A percentile compares a stretch with the other conserved stretches of the same genome.
These are phyloP conservation scores for Charadrius vociferus DNA, from an alignment of 2,113 vertebrate genomes.

Conservation along the genomic window DNA sequence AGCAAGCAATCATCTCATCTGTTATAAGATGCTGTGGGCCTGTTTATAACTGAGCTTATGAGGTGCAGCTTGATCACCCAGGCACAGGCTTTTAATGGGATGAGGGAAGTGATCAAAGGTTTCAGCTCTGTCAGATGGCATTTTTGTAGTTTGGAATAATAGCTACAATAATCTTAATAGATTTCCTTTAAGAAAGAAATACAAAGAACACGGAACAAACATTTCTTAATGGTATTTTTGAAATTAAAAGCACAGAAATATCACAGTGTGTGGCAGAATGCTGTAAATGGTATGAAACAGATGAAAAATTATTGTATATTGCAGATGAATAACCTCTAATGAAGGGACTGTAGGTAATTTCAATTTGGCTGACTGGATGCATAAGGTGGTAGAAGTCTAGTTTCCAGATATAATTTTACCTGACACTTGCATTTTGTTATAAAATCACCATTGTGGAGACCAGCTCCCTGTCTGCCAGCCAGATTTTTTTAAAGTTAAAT, in stretches of 20 bases:
- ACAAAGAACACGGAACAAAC: neutral
- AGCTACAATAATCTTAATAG: neutral
- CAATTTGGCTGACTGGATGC: neutral
- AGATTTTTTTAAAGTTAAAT: constrained; percentile 60
- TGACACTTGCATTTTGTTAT: constrained; percentile 54
- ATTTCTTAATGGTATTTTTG: neutral
- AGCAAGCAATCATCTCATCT: neutral
- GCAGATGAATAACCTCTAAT: constrained; percentile 7
- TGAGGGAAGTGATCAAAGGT: neutral
- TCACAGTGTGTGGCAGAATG: neutral
- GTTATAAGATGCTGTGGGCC: neutral
- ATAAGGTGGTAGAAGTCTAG: neutral
- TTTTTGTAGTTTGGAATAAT: neutral
- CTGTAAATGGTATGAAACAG: neutral
- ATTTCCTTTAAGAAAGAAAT: neutral
- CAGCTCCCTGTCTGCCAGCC: constrained; percentile 34
- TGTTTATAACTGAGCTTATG: neutral
- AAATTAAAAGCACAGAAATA: neutral
- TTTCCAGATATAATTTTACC: constrained; percentile 46
- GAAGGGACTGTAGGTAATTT: neutral
- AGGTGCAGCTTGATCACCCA: neutral
- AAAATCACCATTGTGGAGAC: constrained; percentile 45
- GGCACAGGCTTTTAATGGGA: neutral
- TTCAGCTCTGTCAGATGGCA: neutral
- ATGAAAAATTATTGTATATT: neutral